phyloP scores from a whole-genome alignment of 35 echinoderm and acorn worm genomes.

The Acanthaster planci region DNA sequence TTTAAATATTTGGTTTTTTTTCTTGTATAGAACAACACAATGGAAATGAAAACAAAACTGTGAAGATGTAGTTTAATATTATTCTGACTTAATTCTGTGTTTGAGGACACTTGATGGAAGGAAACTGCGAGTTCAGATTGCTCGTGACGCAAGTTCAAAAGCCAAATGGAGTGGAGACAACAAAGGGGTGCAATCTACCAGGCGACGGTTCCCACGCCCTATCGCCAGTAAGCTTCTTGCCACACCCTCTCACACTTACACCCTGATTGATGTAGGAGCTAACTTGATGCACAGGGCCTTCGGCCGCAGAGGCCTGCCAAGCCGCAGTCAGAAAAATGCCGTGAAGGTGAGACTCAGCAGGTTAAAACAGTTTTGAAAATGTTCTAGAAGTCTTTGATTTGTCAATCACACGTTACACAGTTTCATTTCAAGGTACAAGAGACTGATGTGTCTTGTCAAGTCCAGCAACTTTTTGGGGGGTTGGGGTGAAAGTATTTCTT shows the following conservation, averaged over 20 bases:
- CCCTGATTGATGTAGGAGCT: slow-evolving; percentile 3
- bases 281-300: slow-evolving; percentile 14
- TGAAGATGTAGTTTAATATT: no score
- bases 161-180: background rate
- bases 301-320: background rate
- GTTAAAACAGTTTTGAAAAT: no score
- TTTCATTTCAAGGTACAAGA: no score
- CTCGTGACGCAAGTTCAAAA: background rate
- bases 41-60: no score
- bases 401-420: no score
- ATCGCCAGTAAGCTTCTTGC: background rate
- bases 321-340: background rate
- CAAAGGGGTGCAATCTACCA: background rate
- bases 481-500: no score
- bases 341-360: background rate
- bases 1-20: no score
- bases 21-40: no score
- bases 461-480: no score
- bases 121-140: background rate
- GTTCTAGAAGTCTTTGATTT: no score
- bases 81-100: no score
- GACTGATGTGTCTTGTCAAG: no score
- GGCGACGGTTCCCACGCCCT: background rate
- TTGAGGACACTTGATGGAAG: background rate
- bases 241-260: background rate